Evolutionary conservation across 2,113 vertebrate genomes (phyloP).

Genomic region (Microcebus tavaratra): DNA sequence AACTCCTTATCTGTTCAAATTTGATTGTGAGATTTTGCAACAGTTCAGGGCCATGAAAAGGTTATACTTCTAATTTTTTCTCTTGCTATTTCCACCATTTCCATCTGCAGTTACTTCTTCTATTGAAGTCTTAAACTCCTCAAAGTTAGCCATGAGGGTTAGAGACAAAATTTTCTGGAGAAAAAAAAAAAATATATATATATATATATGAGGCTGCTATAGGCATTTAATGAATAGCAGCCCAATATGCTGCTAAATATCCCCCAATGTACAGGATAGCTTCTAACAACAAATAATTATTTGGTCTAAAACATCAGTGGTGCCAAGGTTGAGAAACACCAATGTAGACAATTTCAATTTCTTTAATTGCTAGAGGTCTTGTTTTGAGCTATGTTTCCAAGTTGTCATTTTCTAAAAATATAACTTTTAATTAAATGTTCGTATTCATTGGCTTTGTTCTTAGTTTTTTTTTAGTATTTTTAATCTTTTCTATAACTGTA

Average conservation of each 20-base stretch:
- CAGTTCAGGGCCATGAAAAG: neutral
- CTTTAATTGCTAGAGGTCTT: neutral
- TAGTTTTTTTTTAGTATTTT: neutral
- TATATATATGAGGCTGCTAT: neutral
- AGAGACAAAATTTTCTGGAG: neutral
- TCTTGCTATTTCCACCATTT: neutral
- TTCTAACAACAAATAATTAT: neutral
- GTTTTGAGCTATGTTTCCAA: neutral
- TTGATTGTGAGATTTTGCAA: neutral
- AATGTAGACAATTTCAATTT: neutral
- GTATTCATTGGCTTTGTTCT: neutral
- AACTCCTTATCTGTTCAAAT: neutral
- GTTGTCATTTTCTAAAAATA: neutral
- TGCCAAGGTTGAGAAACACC: neutral
- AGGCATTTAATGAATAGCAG: neutral
- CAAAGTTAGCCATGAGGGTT: neutral
- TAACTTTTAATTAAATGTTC: neutral
- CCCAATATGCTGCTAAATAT: neutral
- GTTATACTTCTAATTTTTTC: neutral
- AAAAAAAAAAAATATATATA: neutral
- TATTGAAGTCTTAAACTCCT: neutral
- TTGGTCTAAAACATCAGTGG: neutral
- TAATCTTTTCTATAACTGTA: neutral
- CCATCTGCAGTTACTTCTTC: neutral
- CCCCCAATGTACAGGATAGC: neutral